These are phyloP conservation scores for Megathymus violae DNA, from an alignment of 1,140 invertebrate genomes.

Conservation along the genomic window DNA sequence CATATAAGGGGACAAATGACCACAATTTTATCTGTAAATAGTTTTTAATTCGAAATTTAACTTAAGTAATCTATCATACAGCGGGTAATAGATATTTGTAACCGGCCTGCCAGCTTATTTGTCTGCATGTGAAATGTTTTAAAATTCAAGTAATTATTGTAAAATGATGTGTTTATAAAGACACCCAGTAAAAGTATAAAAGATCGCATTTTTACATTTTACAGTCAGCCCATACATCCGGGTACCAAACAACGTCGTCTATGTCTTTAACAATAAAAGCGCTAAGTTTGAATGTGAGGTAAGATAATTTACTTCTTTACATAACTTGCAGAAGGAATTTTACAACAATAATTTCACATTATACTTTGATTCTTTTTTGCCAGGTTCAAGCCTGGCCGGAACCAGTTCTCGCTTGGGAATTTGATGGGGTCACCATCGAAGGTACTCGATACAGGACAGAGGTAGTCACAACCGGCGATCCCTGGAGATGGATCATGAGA, in stretches of 20 bases:
- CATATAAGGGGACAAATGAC: too few relatives aligned
- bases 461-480: slow-evolving; percentile 82
- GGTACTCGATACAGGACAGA: slow-evolving; percentile 88
- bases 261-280: slow-evolving; percentile 86
- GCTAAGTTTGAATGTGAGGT: slow-evolving; percentile 92
- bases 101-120: too few relatives aligned
- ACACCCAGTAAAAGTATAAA: too few relatives aligned
- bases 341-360: neutral
- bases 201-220: slow-evolving; percentile 51
- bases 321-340: neutral
- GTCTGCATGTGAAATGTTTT: too few relatives aligned
- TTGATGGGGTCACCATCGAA: slow-evolving; percentile 90
- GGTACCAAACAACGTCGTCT: slow-evolving; percentile 90
- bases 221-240: slow-evolving; percentile 92
- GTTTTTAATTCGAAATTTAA: too few relatives aligned
- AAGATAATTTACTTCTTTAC: slow-evolving; percentile 27
- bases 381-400: slow-evolving; percentile 94
- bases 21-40: too few relatives aligned
- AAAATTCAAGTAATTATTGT: too few relatives aligned
- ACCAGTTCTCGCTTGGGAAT: slow-evolving; percentile 93
- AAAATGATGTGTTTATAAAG: too few relatives aligned
- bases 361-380: slow-evolving; percentile 15
- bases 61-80: too few relatives aligned
- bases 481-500: slow-evolving; percentile 87
- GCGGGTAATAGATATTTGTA: too few relatives aligned